These are phyloP conservation scores for Panulirus ornatus DNA, from an alignment of 1,140 invertebrate species.

Conservation along the genomic window DNA sequence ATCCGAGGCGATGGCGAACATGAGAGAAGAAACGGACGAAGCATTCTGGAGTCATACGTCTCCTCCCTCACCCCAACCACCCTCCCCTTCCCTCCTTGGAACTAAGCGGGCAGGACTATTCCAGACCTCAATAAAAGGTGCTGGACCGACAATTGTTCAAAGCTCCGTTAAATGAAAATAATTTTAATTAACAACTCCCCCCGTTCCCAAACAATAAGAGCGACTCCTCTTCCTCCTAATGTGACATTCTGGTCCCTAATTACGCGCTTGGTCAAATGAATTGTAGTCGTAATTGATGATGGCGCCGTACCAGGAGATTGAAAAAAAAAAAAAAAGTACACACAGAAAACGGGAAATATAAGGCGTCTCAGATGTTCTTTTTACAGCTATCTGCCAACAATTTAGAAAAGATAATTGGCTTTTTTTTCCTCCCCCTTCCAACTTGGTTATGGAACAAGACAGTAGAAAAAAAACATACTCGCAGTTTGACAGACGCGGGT, in stretches of 20 bases:
- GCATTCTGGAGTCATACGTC: not conserved
- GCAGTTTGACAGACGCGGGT: not conserved
- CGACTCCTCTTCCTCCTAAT: constrained; percentile 36
- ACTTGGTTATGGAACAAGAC: constrained; percentile 3
- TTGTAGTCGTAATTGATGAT: constrained; percentile 56
- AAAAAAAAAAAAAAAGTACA: constrained; percentile 17
- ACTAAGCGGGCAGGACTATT: not conserved
- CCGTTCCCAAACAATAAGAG: constrained; percentile 26
- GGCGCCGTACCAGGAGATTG: constrained; percentile 17
- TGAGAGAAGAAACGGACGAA: not conserved
- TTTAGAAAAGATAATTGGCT: constrained; percentile 59
- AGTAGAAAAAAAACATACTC: not conserved
- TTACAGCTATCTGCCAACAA: constrained; percentile 51
- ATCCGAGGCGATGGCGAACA: not conserved
- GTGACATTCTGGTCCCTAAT: constrained; percentile 40
- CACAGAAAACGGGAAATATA: constrained; percentile 27
- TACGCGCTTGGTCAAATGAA: constrained; percentile 36
- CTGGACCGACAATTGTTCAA: constrained; percentile 44
- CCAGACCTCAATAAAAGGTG: constrained; percentile 34
- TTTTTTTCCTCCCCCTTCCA: constrained; percentile 6
- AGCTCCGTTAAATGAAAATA: constrained; percentile 62
- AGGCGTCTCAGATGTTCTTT: not conserved
- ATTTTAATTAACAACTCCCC: constrained; percentile 59
- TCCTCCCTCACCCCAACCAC: not conserved
- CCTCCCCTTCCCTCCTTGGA: not conserved